Evolutionary conservation across 2,888 invertebrate species (phyloP).

Genomic region (Tipula confusa): DNA sequence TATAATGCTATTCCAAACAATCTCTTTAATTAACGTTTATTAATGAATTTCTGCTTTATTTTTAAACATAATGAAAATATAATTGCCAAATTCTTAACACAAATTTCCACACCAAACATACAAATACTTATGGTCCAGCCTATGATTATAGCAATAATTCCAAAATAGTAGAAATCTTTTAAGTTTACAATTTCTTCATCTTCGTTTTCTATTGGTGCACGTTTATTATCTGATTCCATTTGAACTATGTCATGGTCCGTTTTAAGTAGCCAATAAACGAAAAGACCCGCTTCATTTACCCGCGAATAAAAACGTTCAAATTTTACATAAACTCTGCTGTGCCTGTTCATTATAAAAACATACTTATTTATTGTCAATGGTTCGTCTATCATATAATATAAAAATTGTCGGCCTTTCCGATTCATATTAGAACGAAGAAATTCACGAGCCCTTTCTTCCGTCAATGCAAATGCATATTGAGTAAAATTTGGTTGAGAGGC

Average conservation of each 20-base stretch:
- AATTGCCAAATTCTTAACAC: no score
- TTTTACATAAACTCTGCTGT: not conserved
- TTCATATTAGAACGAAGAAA: not conserved
- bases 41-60: no score
- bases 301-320: not conserved
- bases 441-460: not conserved
- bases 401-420: not conserved
- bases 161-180: not conserved
- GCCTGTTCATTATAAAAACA: not conserved
- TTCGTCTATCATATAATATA: not conserved
- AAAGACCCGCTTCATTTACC: not conserved
- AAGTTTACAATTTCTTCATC: not conserved
- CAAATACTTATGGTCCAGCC: not conserved
- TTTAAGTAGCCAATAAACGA: not conserved
- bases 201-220: no score
- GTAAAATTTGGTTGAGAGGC: not conserved
- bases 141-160: not conserved
- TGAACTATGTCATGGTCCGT: not conserved
- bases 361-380: not conserved
- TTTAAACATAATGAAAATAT: no score
- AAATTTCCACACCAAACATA: not conserved
- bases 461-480: not conserved
- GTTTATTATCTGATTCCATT: not conserved
- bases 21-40: no score
- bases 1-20: no score